Evolutionary conservation across 2,113 vertebrate species (phyloP), one percentile per base, ranked within the genome.

Genomic region (Xenopus borealis): DNA sequence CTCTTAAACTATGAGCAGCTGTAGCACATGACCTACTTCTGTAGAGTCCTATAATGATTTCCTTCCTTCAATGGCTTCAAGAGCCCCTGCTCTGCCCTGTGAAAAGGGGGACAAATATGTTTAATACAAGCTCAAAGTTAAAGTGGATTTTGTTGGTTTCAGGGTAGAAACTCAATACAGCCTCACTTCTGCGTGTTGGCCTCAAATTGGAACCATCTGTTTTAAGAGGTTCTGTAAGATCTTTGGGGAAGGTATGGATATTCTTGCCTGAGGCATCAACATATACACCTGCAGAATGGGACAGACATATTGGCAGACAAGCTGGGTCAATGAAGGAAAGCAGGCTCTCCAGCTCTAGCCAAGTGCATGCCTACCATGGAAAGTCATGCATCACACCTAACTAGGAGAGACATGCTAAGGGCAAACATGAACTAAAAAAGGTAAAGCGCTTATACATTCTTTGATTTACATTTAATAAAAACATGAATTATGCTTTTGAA

Each of bases 131-230:
- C 86, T 91, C 93, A 94, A 94, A 91, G 92, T 92, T 91, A 88
- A 92, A 92, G 90, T 92, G 92, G 90, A 89, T 92, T 91, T 89
- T 94, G 92, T 92, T 94, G 88, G 91, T 94, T 92, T 93, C 92
- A 89, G 92, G 89, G 89, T 90, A 92, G 94, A 96, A 98, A 98
- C 94, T 86, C 90, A 93, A 99, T 94, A 90, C 94, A 87, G 90
- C 92, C 85, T 89, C 86, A 89, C 87, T 84, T 72, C 83, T 0
- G 69, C 86, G 86, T 62, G 62, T 79, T 89, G 90, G 90, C 89
- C 88, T 88, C 89, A 96, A 97, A 99, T 95, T 96, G 94, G 91
- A 96, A 96, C 95, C 96, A 97, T 91, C 92, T 98, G 96, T 91
- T 78, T 81, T 55, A 83, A 86, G 87, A 88, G 88, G 85, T 83